Evolutionary conservation across 2,888 invertebrate genomes (phyloP), one percentile per base, ranked within the genome.

Genomic region (Caenorhabditis drosophilae): DNA sequence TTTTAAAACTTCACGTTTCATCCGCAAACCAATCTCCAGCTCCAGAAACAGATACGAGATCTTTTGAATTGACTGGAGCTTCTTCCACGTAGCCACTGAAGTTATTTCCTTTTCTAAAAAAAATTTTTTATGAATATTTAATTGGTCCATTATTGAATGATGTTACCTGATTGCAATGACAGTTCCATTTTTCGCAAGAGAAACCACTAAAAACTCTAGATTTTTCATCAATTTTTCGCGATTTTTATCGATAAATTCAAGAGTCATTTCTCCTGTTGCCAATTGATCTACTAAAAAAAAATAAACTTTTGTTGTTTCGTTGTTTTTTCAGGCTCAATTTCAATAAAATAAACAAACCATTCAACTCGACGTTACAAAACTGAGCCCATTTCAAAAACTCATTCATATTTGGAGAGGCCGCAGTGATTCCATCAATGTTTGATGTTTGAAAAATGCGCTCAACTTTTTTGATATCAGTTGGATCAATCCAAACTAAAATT

Each of bases 401-500:
- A 47, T 71, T 67, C 15, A 67, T 60, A 42, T 78, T 78, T 26
- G 78, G 78, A 11, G 78, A 78, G 2, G 71, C 62, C 4, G 64
- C 64, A 15, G 63, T 48, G 9, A 76, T 46, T 7, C 56, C 44
- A 2, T 52, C 50, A 36, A 69, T 55, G 1, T 45, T 18, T 3
- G 70, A 61, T 1, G 73, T 76, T 40, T 73, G 64, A 57, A 85
- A 83, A 23, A 84, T 79, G 56, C 85, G 85, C 1, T 53, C 36
- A 7, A 84, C 84, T 60, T 85, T 85, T 41, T 79, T 64, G 3
- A 83, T 59, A 63, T 86, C 86, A 4, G 86, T 84, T 0, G 86
- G 86, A 47, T 86, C 86, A 72, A 84, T 85, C 84, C 85, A 86
- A 7, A 86, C 85, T 85, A 76, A 36, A 81, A 67, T n/a, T 7